Percentiles rank a stretch among this genome's conserved stretches.
phyloP scores from a whole-genome alignment of 2,113 vertebrate genomes.

The Anthoscopus minutus region DNA sequence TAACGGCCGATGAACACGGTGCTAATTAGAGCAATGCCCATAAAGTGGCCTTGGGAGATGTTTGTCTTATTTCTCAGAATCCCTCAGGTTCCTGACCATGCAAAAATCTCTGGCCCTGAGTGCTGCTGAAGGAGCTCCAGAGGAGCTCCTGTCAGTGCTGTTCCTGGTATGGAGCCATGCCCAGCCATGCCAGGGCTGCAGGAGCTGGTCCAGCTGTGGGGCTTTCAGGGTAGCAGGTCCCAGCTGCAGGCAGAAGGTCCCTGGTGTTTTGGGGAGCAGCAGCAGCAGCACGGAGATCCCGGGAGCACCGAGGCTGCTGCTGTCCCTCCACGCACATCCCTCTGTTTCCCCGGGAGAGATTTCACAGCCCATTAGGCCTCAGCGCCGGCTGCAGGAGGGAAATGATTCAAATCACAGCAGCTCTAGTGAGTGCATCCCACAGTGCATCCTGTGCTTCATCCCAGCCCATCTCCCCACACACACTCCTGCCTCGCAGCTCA shows the following conservation, averaged over 20 bases:
- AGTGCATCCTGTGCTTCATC: accelerated
- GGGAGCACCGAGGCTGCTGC: accelerated
- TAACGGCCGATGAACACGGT: constrained; percentile 24
- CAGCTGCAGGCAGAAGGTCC: neutral
- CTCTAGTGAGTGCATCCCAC: neutral
- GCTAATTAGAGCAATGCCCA: constrained; percentile 55
- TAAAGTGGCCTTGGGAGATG: neutral
- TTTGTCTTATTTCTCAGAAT: neutral
- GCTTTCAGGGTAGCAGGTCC: accelerated
- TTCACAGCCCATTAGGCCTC: neutral
- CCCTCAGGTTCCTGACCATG: neutral
- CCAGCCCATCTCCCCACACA: accelerated
- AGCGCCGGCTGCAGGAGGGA: accelerated
- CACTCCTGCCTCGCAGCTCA: neutral
- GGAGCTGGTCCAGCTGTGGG: neutral
- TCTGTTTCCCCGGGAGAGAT: neutral
- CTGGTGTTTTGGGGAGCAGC: accelerated
- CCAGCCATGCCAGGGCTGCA: neutral
- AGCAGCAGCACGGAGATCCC: accelerated
- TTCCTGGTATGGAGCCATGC: accelerated
- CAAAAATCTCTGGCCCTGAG: neutral
- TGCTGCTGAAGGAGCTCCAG: neutral
- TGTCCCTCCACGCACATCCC: accelerated
- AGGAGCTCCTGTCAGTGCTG: accelerated
- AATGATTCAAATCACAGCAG: neutral